Evolutionary conservation across 2,888 invertebrate species (phyloP).

Genomic region (Boloria euphrosyne): DNA sequence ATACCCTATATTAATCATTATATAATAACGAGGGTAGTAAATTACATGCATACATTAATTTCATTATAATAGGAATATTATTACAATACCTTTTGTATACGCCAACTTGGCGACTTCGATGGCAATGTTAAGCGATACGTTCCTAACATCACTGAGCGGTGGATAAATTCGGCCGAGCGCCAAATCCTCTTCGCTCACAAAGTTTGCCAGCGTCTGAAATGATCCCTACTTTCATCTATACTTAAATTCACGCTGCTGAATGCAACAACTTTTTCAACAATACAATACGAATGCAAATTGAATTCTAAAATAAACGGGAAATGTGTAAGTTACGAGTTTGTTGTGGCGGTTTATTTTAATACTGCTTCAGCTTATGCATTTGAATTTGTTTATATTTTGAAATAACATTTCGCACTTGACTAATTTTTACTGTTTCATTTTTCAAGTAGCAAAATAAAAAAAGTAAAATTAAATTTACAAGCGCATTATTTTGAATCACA

Average conservation of each 20-base stretch:
- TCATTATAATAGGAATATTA: too few relatives aligned
- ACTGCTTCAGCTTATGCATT: not conserved
- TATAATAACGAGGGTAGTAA: too few relatives aligned
- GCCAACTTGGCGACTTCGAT: constrained; percentile 90
- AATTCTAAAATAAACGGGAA: constrained; percentile 20
- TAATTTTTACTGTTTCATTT: too few relatives aligned
- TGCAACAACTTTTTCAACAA: constrained; percentile 28
- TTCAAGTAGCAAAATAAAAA: too few relatives aligned
- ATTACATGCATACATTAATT: too few relatives aligned
- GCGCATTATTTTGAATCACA: too few relatives aligned
- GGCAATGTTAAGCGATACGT: constrained; percentile 93
- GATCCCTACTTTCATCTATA: constrained; percentile 28
- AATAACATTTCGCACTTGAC: too few relatives aligned
- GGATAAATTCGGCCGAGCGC: constrained; percentile 94
- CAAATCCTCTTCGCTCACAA: constrained; percentile 90
- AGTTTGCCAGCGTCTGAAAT: constrained; percentile 87
- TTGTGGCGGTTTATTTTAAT: constrained; percentile 8
- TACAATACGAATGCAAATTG: constrained; percentile 24
- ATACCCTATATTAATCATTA: too few relatives aligned
- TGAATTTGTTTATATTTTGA: not conserved
- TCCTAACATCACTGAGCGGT: constrained; percentile 88
- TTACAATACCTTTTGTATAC: constrained; percentile 86
- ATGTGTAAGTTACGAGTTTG: constrained; percentile 22
- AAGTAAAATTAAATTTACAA: not conserved
- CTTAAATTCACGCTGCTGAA: constrained; percentile 27